Evolutionary conservation across 2,888 invertebrate species (phyloP).

Genomic region (Drosophila recens): DNA sequence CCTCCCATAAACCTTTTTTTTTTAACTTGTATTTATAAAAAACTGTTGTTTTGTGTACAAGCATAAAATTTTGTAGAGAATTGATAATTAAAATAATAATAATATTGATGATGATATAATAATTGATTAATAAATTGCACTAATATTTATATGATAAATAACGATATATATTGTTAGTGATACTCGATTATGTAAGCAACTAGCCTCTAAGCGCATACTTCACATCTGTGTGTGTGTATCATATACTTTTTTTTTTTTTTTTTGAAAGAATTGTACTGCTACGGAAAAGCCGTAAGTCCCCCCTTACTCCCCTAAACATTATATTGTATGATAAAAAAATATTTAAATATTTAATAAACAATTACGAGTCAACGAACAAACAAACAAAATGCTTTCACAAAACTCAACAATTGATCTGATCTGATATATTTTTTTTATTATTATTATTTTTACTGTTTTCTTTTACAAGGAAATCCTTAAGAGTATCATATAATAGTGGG

Average conservation of each 20-base stretch:
- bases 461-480: slow-evolving; percentile 52
- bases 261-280: slow-evolving; percentile 26
- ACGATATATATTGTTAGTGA: slow-evolving; percentile 77
- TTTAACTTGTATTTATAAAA: slow-evolving; percentile 69
- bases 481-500: slow-evolving; percentile 67
- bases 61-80: slow-evolving; percentile 68
- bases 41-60: slow-evolving; percentile 73
- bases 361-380: slow-evolving; percentile 60
- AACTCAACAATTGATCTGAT: slow-evolving; percentile 34
- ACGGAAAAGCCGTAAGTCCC: slow-evolving; percentile 13
- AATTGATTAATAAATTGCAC: slow-evolving; percentile 42
- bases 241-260: slow-evolving; percentile 38
- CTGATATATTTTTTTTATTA: slow-evolving; percentile 36
- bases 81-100: slow-evolving; percentile 42
- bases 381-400: slow-evolving; percentile 52
- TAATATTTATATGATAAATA: slow-evolving; percentile 53
- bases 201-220: slow-evolving; percentile 67
- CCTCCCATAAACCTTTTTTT: slow-evolving; percentile 43
- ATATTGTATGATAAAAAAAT: slow-evolving; percentile 53
- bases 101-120: slow-evolving; percentile 34
- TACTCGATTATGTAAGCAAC: slow-evolving; percentile 74
- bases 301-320: slow-evolving; percentile 6
- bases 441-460: slow-evolving; percentile 40
- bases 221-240: slow-evolving; percentile 40
- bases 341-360: slow-evolving; percentile 28